Conservation (phyloP, 1,140 invertebrate species). For the Brachionus sp. region DNA sequence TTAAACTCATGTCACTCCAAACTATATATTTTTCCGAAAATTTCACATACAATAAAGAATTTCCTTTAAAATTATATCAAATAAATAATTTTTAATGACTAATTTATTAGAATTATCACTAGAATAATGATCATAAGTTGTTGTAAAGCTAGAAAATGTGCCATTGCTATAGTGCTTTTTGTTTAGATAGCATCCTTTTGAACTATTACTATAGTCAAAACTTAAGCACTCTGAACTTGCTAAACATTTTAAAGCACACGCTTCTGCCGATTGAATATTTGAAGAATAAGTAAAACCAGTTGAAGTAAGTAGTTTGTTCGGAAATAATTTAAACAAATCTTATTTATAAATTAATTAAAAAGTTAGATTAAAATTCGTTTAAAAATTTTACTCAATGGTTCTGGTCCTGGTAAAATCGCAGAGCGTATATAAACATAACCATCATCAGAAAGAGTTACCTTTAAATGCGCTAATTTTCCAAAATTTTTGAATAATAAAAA, state of each 20-base stretch:
- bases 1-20: not conserved
- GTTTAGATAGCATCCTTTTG: constrained; percentile 30
- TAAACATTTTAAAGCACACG: constrained; percentile 15
- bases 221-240: constrained; percentile 7
- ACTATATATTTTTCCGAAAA: constrained; percentile 10
- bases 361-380: not conserved
- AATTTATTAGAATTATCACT: not conserved
- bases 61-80: not conserved
- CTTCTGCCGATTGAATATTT: not conserved
- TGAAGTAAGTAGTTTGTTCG: not conserved
- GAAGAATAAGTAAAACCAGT: not conserved
- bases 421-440: constrained; percentile 14
- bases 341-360: not conserved
- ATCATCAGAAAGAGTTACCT: not conserved
- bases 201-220: constrained; percentile 21
- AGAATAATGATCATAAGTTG: constrained; percentile 18
- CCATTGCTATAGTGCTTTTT: constrained; percentile 27
- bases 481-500: not conserved
- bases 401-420: not conserved
- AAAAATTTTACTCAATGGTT: not conserved
- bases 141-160: not conserved
- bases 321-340: constrained; percentile 24
- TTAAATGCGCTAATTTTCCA: not conserved
- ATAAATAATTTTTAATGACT: not conserved
- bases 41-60: not conserved